Base-by-base conservation (phyloP, 2,888 invertebrate species). In the Pyralis farinalis region DNA sequence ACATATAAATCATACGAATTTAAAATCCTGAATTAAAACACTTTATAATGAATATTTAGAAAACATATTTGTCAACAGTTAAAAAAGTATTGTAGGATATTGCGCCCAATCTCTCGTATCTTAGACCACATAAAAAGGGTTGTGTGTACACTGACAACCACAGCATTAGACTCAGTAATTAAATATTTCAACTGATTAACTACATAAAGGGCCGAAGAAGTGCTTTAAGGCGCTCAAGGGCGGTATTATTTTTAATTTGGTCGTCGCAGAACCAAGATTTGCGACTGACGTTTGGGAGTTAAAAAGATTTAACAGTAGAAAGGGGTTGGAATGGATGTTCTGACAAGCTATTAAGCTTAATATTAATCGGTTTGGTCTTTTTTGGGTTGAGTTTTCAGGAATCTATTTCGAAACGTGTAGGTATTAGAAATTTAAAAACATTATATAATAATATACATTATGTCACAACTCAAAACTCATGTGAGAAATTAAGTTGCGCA, bases 121-220 rank as follows among this genome's bases (percentile, higher is more conserved):
- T 59, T 55, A 40, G 7, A 27, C 34, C 51, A 20, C 31, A 12
- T 39, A 41, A 55, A 70, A 73, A 54, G 66, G 68, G 66, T 62
- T 59, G 55, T 47, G 44, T 54, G 27, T 36, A 46, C 47, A 44
- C 66, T 57, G 73, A 71, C 75, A 71, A 66, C 61, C 63, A 61
- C 71, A 71, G 63, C 66, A 65, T 63, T 66, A 60, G 64, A 62
- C 63, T 56, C 59, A 63, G 73, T 85, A 86, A 87, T 87, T 87
- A 87, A 85, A 85, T 86, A 84, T 87, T 84, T 86, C 77, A 81
- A 70, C 83, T 85, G 84, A 86, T 87, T 86, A 86, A 86, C 82
- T 81, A 65, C 75, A 71, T 68, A 75, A 76, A 78, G 64, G 73
- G 65, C 64, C 65, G 60, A 59, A 61, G 62, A 61, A 69, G 64